Base-by-base conservation (phyloP, 2,888 invertebrate species). In the Bombyx huttoni region DNA sequence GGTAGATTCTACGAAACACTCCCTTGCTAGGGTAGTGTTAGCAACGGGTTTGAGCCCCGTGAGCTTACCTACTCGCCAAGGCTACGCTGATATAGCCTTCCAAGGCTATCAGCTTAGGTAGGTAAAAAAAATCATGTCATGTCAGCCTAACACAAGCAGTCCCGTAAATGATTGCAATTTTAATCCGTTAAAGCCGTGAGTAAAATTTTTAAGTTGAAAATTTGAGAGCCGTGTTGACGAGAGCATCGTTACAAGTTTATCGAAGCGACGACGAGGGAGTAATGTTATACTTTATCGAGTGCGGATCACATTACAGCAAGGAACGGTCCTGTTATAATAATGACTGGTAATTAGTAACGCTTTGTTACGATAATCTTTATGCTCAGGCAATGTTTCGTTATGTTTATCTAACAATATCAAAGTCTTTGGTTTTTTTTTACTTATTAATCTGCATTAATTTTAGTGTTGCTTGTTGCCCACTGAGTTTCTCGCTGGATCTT, bases 231-330 rank as follows among this genome's bases (percentile, higher is more conserved):
- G 35, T 40, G 14, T 7, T 47, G 8, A 14, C 47, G 8, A 34
- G 46, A 49, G 53, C 51, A 52, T 55, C 46, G 50, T 49, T 51
- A 53, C 52, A 54, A 55, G 52, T 52, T 56, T 62, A 62, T 60
- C 58, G 58, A 52, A 54, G 51, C 50, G 56, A 52, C 57, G 51
- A 53, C 47, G 52, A 49, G 49, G 14, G 48, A 48, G 56, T 59
- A 60, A 63, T 58, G 58, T 59, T 57, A 56, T 60, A 59, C 56
- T 63, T 65, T 65, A 65, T 61, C 57, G 59, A 48, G 51, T 52
- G 34, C 47, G 56, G 62, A 62, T 63, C 61, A 62, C 49, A 34
- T 40, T 24, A 24, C 24, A 24, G 24, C 40, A 7, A 0, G 40
- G 7, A 58, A 56, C 53, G 52, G 54, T 51, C 50, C 53, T 10